Conservation (phyloP, 2,888 invertebrate genomes). For the Drosophila anomelani region DNA sequence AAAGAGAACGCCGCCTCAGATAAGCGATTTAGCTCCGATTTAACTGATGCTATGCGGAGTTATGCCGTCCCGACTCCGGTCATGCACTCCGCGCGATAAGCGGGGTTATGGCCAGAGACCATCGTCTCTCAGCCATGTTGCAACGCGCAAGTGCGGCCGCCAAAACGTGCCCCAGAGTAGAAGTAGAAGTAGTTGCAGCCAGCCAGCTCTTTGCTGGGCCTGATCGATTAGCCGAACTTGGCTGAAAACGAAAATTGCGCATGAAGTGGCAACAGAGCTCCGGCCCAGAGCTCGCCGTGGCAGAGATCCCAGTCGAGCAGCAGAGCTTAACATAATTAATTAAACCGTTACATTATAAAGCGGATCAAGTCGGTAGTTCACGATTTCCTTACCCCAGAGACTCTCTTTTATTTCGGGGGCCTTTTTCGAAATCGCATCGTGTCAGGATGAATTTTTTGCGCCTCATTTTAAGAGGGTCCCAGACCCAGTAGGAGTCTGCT, state of each 20-base stretch:
- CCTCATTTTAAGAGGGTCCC: constrained; percentile 66
- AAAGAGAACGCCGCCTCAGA: constrained; percentile 69
- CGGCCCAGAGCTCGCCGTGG: constrained; percentile 33
- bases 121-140: constrained; percentile 19
- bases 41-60: constrained; percentile 80
- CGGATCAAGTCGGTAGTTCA: constrained; percentile 79
- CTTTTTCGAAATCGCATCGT: constrained; percentile 74
- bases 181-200: constrained; percentile 8
- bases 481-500: constrained; percentile 18
- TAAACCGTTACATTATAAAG: constrained; percentile 84
- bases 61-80: constrained; percentile 60
- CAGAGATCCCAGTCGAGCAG: constrained; percentile 18
- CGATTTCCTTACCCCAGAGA: constrained; percentile 62
- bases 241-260: constrained; percentile 77
- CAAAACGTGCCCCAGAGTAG: constrained; percentile 13
- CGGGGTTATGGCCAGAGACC: constrained; percentile 60
- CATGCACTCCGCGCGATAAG: constrained; percentile 68
- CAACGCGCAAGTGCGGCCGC: constrained; percentile 55
- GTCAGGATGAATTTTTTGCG: constrained; percentile 80
- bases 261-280: constrained; percentile 78
- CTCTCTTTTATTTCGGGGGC: constrained; percentile 44
- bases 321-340: constrained; percentile 83
- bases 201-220: constrained; percentile 53
- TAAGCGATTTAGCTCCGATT: constrained; percentile 77
- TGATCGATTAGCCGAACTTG: constrained; percentile 76